phyloP scores from a whole-genome alignment of 2,113 vertebrate species.

The Pungitius pungitius region DNA sequence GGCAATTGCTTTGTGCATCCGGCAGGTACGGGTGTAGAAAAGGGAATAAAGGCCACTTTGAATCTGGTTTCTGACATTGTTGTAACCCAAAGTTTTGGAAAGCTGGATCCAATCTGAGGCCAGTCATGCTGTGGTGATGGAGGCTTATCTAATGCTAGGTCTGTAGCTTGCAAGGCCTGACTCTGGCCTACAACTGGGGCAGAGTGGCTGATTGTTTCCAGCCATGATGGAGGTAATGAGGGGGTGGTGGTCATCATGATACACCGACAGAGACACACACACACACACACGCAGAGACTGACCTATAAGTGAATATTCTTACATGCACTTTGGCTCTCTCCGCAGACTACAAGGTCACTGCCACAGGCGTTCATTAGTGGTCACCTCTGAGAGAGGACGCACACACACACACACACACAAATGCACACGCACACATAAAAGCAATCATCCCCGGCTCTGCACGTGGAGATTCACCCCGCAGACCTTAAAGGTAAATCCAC shows the following conservation, averaged over 20 bases:
- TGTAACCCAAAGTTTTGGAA: constrained; percentile 55
- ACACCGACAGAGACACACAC: constrained; percentile 28
- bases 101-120: constrained; percentile 74
- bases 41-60: constrained; percentile 46
- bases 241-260: constrained; percentile 71
- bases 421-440: constrained; percentile 11
- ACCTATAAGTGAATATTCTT: constrained; percentile 54
- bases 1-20: constrained; percentile 36
- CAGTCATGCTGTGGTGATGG: constrained; percentile 67
- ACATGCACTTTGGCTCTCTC: constrained; percentile 44
- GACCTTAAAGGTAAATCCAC: constrained; percentile 59
- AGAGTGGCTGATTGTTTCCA: constrained; percentile 75
- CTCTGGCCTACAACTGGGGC: constrained; percentile 63
- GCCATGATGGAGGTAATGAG: constrained; percentile 73
- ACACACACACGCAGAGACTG: constrained; percentile 43
- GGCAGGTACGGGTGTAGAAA: constrained; percentile 28
- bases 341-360: constrained; percentile 65
- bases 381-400: constrained; percentile 48
- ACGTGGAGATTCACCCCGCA: constrained; percentile 22
- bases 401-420: constrained; percentile 6
- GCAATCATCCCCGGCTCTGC: constrained; percentile 23
- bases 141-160: constrained; percentile 74
- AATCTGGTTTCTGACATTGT: constrained; percentile 68
- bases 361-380: constrained; percentile 69
- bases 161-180: constrained; percentile 64